Base-by-base conservation (phyloP, 2,888 invertebrate genomes). In the Volucella inanis region DNA sequence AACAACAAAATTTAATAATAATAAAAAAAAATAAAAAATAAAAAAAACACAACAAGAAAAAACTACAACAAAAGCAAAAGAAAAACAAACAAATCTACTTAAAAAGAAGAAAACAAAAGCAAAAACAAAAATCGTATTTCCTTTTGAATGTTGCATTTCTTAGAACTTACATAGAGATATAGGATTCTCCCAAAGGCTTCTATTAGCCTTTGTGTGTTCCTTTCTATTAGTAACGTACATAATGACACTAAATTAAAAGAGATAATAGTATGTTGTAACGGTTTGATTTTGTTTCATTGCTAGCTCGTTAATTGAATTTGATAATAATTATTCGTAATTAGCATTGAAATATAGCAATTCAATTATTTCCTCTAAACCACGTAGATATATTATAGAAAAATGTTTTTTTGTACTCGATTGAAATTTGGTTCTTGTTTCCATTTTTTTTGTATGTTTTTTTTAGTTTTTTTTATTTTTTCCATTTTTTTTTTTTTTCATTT, bases 1-100 rank as follows among this genome's bases (percentile, higher is more conserved):
- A 75, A 75, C 68, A 83, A 62, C 67, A 75, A 64, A 75, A 79
- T 74, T 79, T 43, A 84, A 84, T 75, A 84, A 80, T 45, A 77
- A 31, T 12, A 62, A 47, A 76, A 57, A 45, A 9, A 47, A 47
- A 62, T 47, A 43, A 68, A 49, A 81, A 79, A 31, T 49, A 57
- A 71, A 31, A 71, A 31, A 39, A 50, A 71, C 49, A 43, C 1
- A 31, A 31, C 31, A 31, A 31, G 31, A 50, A 67, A 80, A 74
- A 61, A 57, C 57, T 50, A 65, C 22, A 31, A 61, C 78, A 72
- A 78, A 74, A 65, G 79, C 75, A 83, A 84, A 65, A 75, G 71
- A 75, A 62, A 83, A 62, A 61, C 70, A 64, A 75, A 79, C 68
- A 75, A 43, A 84, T 80, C 71, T 80, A 80, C 52, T 68, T 31